These are phyloP conservation scores for Hippoglossus hippoglossus DNA, from an alignment of 2,797 vertebrate genomes.

Conservation along the genomic window DNA sequence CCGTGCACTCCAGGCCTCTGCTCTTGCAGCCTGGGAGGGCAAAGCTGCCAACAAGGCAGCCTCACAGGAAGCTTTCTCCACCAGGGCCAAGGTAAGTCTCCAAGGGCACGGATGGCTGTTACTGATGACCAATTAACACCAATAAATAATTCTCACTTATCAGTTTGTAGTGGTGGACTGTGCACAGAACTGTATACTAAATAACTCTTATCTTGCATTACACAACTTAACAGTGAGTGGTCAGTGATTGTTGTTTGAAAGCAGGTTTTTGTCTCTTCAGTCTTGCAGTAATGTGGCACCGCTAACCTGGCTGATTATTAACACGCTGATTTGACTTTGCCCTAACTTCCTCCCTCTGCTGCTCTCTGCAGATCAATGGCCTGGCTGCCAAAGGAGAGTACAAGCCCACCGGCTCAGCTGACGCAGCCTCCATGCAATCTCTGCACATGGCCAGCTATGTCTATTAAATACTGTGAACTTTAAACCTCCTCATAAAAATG, in stretches of 20 bases:
- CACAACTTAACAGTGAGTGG: constrained; percentile 38
- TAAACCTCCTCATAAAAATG: constrained; percentile 12
- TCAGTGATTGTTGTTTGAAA: constrained; percentile 64
- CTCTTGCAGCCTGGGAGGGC: constrained; percentile 92
- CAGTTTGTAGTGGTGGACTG: not conserved
- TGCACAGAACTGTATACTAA: constrained; percentile 17
- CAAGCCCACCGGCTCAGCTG: constrained; percentile 84
- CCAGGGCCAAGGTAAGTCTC: constrained; percentile 88
- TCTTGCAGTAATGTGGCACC: constrained; percentile 25
- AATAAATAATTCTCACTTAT: constrained; percentile 8
- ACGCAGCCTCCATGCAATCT: constrained; percentile 88
- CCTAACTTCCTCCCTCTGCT: constrained; percentile 17
- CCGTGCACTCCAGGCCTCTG: constrained; percentile 95
- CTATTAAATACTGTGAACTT: constrained; percentile 83
- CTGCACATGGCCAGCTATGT: constrained; percentile 92
- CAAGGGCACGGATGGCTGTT: not conserved
- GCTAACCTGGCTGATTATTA: constrained; percentile 72
- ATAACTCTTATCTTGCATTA: constrained; percentile 30
- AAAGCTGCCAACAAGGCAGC: constrained; percentile 90
- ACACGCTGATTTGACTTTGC: constrained; percentile 71
- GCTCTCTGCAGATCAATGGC: constrained; percentile 88
- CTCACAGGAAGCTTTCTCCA: constrained; percentile 90
- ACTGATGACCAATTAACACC: not conserved
- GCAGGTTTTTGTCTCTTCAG: constrained; percentile 27
- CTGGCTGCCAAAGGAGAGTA: constrained; percentile 94